A percentile compares a stretch with the other conserved stretches of the same genome.
Evolutionary conservation across 2,888 invertebrate species (phyloP).

Genomic region (Laspeyria flexula): DNA sequence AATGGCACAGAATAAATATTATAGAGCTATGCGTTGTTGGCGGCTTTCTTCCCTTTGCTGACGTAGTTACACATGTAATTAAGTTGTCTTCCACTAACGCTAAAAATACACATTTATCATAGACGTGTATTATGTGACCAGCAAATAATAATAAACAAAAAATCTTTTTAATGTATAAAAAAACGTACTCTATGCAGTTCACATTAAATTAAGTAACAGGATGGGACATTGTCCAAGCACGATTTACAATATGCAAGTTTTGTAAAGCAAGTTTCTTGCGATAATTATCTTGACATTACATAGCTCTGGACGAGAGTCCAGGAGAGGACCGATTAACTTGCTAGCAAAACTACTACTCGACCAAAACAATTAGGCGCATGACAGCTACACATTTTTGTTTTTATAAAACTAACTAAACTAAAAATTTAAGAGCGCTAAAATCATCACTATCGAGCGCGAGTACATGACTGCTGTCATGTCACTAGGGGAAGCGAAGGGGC

Average conservation of each 20-base stretch:
- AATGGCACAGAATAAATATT: conserved; percentile 39
- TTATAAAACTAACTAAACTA: too few relatives aligned
- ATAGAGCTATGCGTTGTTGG: not conserved
- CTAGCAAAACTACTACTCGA: too few relatives aligned
- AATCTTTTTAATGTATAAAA: not conserved
- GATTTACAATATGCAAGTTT: not conserved
- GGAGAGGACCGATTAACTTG: too few relatives aligned
- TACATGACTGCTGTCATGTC: not conserved
- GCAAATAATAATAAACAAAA: not conserved
- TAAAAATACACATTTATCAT: too few relatives aligned
- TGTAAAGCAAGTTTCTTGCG: not conserved
- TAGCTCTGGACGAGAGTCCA: too few relatives aligned
- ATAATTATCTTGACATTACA: too few relatives aligned
- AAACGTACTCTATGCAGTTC: not conserved
- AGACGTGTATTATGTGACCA: not conserved
- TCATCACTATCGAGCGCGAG: not conserved
- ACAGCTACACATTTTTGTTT: too few relatives aligned
- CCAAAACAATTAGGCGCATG: too few relatives aligned
- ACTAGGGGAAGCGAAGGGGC: too few relatives aligned
- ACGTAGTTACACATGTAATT: too few relatives aligned
- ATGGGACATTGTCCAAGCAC: not conserved
- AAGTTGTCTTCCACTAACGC: too few relatives aligned
- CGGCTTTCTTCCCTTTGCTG: not conserved
- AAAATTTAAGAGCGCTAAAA: too few relatives aligned
- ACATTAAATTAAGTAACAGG: not conserved